Base-by-base conservation (phyloP, 2,888 invertebrate genomes). In the Taphrorychus bicolor region DNA sequence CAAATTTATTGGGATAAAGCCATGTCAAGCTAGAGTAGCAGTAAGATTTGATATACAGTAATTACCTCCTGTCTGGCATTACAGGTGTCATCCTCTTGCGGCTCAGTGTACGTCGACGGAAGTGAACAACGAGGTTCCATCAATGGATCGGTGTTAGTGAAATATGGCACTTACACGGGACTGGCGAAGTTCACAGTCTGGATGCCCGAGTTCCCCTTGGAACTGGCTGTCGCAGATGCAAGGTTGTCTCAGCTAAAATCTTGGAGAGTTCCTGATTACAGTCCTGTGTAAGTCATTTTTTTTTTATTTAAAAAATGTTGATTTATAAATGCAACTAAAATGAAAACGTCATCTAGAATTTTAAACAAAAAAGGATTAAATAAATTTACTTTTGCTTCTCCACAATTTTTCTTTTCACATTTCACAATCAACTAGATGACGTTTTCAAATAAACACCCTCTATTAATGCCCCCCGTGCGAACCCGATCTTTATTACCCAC, bases 181-280 rank as follows among this genome's bases (percentile, higher is more conserved):
- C 84, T 93, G 70, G 94, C 95, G 1, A 89, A 91, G 69, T 95
- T 97, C 81, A 93, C 93, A 16, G 97, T 98, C 1, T 98, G 98
- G 97, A 95, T 96, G 91, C 97, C 98, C 0, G 96, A 97, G 80
- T 91, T 95, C 77, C 95, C 96, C 0, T 84, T 98, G 64, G 95
- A 96, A 79, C 90, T 98, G 23, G 91, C 92, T 74, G 91, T 97
- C 3, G 90, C 91, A 14, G 97, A 98, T 83, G 89, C 91, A 73
- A 88, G 94, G 72, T 86, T 98, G 64, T 96, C 95, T 63, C 96
- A 96, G 84, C 91, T 98, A 74, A 94, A 95, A 84, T 94, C 94
- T 48, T 98, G 97, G 97, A 92, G 92, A 81, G 93, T 95, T 49
- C 92, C 93, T 3, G 93, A 93, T 78, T 92, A 91, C 73, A 87